Percentiles rank a stretch among this genome's conserved stretches.
These are phyloP conservation scores for Acleris cristana DNA, from an alignment of 2,888 invertebrate species.

Conservation along the genomic window DNA sequence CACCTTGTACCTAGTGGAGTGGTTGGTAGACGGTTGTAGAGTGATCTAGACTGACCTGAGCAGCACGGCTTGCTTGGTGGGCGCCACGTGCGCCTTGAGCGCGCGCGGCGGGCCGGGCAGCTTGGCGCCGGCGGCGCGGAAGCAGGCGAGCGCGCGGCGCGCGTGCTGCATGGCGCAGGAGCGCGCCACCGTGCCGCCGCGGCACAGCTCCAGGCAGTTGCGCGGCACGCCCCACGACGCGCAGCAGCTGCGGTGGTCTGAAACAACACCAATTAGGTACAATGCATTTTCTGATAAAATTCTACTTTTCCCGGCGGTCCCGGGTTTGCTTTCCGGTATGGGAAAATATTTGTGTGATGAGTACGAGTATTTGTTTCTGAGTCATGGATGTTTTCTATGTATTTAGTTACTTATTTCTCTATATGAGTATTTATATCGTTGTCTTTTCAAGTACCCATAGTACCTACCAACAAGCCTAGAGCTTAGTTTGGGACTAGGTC, in stretches of 20 bases:
- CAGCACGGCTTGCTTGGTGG: constrained; percentile 69
- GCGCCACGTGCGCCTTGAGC: constrained; percentile 69
- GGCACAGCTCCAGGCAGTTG: constrained; percentile 92
- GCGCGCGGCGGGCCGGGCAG: constrained; percentile 90
- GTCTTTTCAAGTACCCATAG: no score
- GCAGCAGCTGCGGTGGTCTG: constrained; percentile 93
- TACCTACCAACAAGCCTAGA: no score
- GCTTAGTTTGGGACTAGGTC: no score
- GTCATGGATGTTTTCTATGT: no score
- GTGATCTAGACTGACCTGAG: constrained; percentile 56
- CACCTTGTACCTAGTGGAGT: no score
- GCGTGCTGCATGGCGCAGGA: constrained; percentile 90
- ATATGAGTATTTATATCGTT: no score
- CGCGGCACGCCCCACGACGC: constrained; percentile 91
- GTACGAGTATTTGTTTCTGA: no score
- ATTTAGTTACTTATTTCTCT: no score
- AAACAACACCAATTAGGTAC: constrained; percentile 30
- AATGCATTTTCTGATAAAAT: background rate
- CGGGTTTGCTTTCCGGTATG: no score
- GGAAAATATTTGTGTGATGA: no score
- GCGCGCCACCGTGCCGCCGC: constrained; percentile 88
- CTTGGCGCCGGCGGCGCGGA: constrained; percentile 90
- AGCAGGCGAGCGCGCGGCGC: constrained; percentile 90
- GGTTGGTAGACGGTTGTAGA: background rate
- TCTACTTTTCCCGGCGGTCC: no score